Evolutionary conservation across 1,140 invertebrate genomes (phyloP), one percentile per base, ranked within the genome.

Genomic region (Dreissena rostriformis): DNA sequence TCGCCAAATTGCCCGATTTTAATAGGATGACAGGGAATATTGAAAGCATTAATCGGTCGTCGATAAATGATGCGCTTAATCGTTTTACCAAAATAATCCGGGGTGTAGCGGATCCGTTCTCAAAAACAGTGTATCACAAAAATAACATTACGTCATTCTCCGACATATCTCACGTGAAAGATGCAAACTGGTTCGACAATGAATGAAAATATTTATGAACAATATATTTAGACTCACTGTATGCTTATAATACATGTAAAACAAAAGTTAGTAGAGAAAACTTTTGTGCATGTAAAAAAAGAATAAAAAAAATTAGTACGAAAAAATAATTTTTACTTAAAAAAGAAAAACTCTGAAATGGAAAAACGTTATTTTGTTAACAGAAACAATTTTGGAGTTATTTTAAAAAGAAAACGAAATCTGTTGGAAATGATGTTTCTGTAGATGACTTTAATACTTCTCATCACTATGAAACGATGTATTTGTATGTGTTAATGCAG

Each of bases 361-460:
- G 29, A 72, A 72, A 14, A 72, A 19, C 11, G 39, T 15, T 8
- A 10, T 17, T 28, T 39, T 39, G 28, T 72, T 1, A 72, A 39
- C 70, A 29, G 5, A 39, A 19, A 39, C 14, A 39, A 11, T 72
- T 72, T 49, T 72, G 70, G 70, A 39, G 52, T 11, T 52, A 39
- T 49, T 72, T 72, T 52, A 72, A 24, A 19, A 29, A 52, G 49
- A 52, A 49, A 8, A 26, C 1, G 28, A 24, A 72, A 19, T 49
- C 39, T 22, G 29, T 12, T 19, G 49, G 29, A 17, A 72, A 39
- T 72, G 70, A 39, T 1, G n/a, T 72, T 39, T 39, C 70, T 17
- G 22, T 72, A 49, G 70, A 72, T 28, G 26, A 72, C 12, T 72
- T 72, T 72, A 72, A 29, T 72, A 72, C n/a, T 72, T 72, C 52